Conservation (phyloP, 2,888 invertebrate genomes). For the Cephalotes varians region DNA sequence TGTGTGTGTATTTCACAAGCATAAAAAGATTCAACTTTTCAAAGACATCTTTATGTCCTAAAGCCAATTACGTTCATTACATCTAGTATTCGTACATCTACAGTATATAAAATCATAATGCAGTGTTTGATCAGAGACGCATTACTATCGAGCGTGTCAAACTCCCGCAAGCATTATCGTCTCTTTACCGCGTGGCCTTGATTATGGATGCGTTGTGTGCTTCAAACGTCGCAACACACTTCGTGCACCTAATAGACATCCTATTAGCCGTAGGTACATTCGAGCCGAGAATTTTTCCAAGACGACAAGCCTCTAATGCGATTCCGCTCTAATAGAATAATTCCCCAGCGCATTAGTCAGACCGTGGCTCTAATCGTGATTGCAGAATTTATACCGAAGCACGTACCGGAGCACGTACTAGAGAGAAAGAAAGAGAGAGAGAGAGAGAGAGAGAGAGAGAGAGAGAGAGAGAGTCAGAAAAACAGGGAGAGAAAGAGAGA, state of each 20-base stretch:
- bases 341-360: conserved; percentile 73
- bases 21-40: not conserved
- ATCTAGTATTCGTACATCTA: no score
- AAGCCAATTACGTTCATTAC: not conserved
- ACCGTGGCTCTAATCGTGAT: conserved; percentile 71
- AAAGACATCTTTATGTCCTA: not conserved
- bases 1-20: no score
- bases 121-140: conserved; percentile 8
- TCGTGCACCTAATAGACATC: conserved; percentile 69
- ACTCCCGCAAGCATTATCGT: conserved; percentile 66
- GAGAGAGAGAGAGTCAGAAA: conserved; percentile 1
- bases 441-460: conserved; percentile 16
- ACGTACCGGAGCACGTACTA: not conserved
- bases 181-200: conserved; percentile 59
- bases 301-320: conserved; percentile 67
- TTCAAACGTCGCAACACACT: conserved; percentile 52
- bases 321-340: conserved; percentile 74
- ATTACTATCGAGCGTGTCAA: conserved; percentile 62
- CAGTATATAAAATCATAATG: not conserved
- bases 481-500: no score
- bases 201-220: conserved; percentile 59
- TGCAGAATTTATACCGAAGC: conserved; percentile 67
- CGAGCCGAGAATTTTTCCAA: conserved; percentile 64
- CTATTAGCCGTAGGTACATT: conserved; percentile 70
- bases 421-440: not conserved